Percentiles rank a stretch among this genome's conserved stretches.
phyloP scores from a whole-genome alignment of 2,888 invertebrate genomes.

The Plebejus anna region DNA sequence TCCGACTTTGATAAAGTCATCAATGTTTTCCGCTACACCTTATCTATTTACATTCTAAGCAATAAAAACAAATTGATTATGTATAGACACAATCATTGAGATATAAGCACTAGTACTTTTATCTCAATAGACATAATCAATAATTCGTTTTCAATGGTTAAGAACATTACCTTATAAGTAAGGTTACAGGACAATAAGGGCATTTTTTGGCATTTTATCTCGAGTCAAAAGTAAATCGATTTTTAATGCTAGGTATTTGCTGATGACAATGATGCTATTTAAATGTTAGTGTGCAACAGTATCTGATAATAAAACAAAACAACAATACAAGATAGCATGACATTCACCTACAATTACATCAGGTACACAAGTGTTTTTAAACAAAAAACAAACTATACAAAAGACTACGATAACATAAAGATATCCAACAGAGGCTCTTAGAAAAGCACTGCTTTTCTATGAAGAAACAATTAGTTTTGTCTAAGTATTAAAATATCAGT shows the following conservation, averaged over 20 bases:
- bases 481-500: not conserved
- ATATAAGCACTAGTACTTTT: too few relatives aligned
- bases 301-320: slow-evolving; percentile 3
- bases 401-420: not conserved
- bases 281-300: not conserved
- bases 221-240: not conserved
- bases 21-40: slow-evolving; percentile 9
- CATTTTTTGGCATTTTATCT: not conserved
- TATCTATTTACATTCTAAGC: not conserved
- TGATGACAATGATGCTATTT: not conserved
- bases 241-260: not conserved
- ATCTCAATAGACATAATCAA: not conserved
- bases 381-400: not conserved
- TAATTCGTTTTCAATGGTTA: not conserved
- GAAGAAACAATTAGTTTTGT: not conserved
- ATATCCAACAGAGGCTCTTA: not conserved
- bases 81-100: too few relatives aligned
- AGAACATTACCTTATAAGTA: not conserved
- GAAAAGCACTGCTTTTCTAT: not conserved
- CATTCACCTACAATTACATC: slow-evolving; percentile 1
- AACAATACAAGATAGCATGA: slow-evolving; percentile 10
- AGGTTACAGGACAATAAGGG: not conserved
- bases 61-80: not conserved
- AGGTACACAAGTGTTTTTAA: not conserved
- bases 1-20: slow-evolving; percentile 11